Evolutionary conservation across 2,888 invertebrate species (phyloP).

Genomic region (Drosophila histrio): DNA sequence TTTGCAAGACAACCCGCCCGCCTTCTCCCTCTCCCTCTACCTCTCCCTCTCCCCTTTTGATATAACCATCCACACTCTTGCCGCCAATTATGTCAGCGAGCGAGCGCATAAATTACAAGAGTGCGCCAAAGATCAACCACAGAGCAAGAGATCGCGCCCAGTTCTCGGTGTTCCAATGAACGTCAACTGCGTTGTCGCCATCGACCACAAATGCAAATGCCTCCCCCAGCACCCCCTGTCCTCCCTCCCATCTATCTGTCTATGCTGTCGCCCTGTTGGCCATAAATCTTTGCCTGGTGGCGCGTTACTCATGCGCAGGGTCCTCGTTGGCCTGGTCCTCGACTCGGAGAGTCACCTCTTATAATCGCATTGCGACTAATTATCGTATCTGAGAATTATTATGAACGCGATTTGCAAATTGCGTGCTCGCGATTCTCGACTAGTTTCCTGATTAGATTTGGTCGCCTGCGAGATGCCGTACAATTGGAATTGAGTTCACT

Average conservation of each 20-base stretch:
- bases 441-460: conserved; percentile 41
- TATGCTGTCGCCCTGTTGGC: conserved; percentile 2
- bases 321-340: conserved; percentile 34
- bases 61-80: conserved; percentile 17
- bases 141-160: conserved; percentile 28
- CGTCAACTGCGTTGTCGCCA: conserved; percentile 56
- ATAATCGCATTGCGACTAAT: conserved; percentile 82
- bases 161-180: conserved; percentile 49
- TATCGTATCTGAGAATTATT: conserved; percentile 82
- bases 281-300: conserved; percentile 68
- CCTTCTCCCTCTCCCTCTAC: not conserved
- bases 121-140: conserved; percentile 32
- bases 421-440: conserved; percentile 39
- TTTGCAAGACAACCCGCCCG: conserved; percentile 45
- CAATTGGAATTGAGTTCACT: not conserved
- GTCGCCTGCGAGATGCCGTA: not conserved
- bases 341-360: conserved; percentile 57
- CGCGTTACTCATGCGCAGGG: conserved; percentile 75
- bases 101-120: conserved; percentile 69
- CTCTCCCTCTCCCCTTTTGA: not conserved
- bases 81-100: conserved; percentile 73
- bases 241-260: not conserved
- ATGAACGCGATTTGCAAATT: conserved; percentile 69
- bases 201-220: conserved; percentile 45
- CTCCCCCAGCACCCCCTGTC: not conserved